Base-by-base conservation (phyloP, 2,888 invertebrate genomes). In the Dromius quadrimaculatus region DNA sequence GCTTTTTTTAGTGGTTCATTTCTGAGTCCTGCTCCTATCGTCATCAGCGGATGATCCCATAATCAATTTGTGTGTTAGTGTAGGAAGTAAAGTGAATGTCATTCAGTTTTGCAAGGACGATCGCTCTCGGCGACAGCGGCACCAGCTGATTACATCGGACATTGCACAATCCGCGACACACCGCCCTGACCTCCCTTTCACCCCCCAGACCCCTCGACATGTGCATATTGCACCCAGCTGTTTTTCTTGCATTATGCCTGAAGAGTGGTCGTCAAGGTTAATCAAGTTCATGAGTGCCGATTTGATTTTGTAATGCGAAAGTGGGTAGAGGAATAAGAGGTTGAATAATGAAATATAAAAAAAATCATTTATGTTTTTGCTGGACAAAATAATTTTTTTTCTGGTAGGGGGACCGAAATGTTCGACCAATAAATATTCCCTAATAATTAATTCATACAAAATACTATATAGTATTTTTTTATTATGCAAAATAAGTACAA, bases 21-120 rank as follows among this genome's bases (percentile, higher is more conserved):
- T n/a, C n/a, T n/a, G n/a, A n/a, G n/a, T n/a, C n/a, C n/a, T n/a
- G n/a, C n/a, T n/a, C n/a, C n/a, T n/a, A n/a, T n/a, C n/a, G n/a
- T n/a, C n/a, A n/a, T n/a, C n/a, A n/a, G n/a, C n/a, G n/a, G n/a
- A n/a, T n/a, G n/a, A n/a, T n/a, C n/a, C n/a, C n/a, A n/a, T n/a
- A n/a, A n/a, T n/a, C n/a, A n/a, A n/a, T 28, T 8, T 28, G 50
- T 54, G 50, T 54, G 73, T 15, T 11, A 11, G 50, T 23, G 50
- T 54, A 54, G 50, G 50, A 74, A 73, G 68, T 71, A 65, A 70
- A 73, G 73, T 74, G 75, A 75, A 75, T 71, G 74, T 75, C 69
- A 72, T 68, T 73, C 73, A 72, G 71, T 72, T 61, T 54, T 72
- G 64, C 74, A 75, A 75, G 75, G 75, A 73, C 76, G 72, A 47